Evolutionary conservation across 2,888 invertebrate species (phyloP), one percentile per base, ranked within the genome.

Genomic region (Nomada fucata): DNA sequence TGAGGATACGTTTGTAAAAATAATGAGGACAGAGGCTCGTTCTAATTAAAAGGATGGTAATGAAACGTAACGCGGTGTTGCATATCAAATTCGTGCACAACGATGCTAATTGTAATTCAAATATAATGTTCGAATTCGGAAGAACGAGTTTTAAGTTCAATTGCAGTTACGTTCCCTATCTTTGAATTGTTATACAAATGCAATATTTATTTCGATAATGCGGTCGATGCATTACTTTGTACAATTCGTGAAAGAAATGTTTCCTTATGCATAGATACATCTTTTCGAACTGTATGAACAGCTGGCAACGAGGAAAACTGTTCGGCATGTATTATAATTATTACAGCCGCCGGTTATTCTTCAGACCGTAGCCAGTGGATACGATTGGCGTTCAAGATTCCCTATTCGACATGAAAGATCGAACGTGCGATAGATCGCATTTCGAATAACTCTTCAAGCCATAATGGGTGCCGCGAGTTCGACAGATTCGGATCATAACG

Each of bases 401-500:
- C 47, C 26, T 4, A 3, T 26, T 15, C 64, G 23, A 26, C 64
- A 10, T 50, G 1, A 18, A 36, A 67, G 15, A 67, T 67, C 36
- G 52, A 52, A 65, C 65, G 7, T 3, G 29, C n/a, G 65, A 65
- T 50, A 52, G 50, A 50, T 65, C 10, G 15, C 36, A 15, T 20
- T 13, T 53, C 15, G 3, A 13, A 9, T 10, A 53, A 15, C 52
- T 15, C 26, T 23, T 29, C 50, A 52, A 18, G 29, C 26, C n/a
- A 2, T 18, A n/a, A 53, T 13, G 42, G 23, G 15, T 10, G 68
- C 55, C 55, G 5, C 11, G 15, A 68, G 23, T 53, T 15, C 55
- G 42, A 68, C 55, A 42, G 42, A 68, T 55, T 18, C 18, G 11
- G 55, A 68, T 68, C 68, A 15, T 36, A 36, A 36, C 0, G 15